Percentiles rank a stretch among this genome's conserved stretches.
These are phyloP conservation scores for Trissonchulus latispiculum DNA, from an alignment of 2,888 invertebrate genomes.

Conservation along the genomic window DNA sequence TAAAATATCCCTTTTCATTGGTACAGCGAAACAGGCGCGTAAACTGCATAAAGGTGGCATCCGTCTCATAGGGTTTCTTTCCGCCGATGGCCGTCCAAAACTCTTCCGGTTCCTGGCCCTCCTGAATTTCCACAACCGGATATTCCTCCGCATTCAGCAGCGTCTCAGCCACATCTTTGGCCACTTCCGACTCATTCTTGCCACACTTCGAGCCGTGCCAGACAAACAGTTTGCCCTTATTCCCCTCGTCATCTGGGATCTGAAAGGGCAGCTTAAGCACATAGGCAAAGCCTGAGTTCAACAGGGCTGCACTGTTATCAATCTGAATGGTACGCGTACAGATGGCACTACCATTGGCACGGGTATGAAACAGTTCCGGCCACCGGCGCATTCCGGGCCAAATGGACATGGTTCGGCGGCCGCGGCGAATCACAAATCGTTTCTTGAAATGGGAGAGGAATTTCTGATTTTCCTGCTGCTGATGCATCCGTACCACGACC, in stretches of 20 bases:
- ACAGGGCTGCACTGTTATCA: conserved; percentile 65
- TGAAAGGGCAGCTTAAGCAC: conserved; percentile 38
- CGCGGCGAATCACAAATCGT: conserved; percentile 81
- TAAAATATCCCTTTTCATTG: conserved; percentile 98
- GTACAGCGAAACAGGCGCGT: conserved; percentile 93
- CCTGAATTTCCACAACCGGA: conserved; percentile 24
- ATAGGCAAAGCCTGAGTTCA: conserved; percentile 92
- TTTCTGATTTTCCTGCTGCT: conserved; percentile 95
- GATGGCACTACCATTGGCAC: conserved; percentile 87
- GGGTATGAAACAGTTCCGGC: conserved; percentile 83
- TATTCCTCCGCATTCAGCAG: conserved; percentile 24
- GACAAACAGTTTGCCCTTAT: conserved; percentile 23
- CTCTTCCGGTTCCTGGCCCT: conserved; percentile 32
- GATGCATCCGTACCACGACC: conserved; percentile 89
- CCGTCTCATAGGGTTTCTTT: conserved; percentile 40
- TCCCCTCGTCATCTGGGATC: conserved; percentile 22
- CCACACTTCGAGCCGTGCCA: conserved; percentile 23
- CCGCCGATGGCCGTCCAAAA: conserved; percentile 25
- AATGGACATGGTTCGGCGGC: conserved; percentile 44
- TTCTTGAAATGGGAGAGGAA: conserved; percentile 94
- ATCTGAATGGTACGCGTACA: conserved; percentile 56
- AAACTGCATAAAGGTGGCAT: conserved; percentile 81
- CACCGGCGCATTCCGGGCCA: conserved; percentile 27
- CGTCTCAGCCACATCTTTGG: conserved; percentile 23
- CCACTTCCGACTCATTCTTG: conserved; percentile 19